A percentile compares a stretch with the other conserved stretches of the same genome.
Conservation (phyloP, 1,140 invertebrate genomes). For the Drosophila azteca region DNA sequence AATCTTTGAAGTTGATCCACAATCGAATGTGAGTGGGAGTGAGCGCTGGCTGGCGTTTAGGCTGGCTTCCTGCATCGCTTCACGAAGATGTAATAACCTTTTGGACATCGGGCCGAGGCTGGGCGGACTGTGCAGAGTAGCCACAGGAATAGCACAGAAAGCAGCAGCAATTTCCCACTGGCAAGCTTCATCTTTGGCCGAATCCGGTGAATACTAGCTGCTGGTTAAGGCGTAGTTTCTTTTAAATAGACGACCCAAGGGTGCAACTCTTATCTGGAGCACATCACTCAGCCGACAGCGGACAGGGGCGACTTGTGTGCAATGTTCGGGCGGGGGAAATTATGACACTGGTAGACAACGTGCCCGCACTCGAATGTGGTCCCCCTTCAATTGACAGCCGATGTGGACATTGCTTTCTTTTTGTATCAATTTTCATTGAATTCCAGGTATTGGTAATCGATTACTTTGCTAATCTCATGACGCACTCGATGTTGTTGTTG, state of each 20-base stretch:
- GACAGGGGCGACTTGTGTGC: too few species aligned
- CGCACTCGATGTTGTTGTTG: not conserved
- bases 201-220: slow-evolving; percentile 20
- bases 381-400: too few species aligned
- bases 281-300: too few species aligned
- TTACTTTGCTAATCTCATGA: not conserved
- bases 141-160: not conserved
- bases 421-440: not conserved
- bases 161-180: not conserved
- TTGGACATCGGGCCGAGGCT: not conserved
- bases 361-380: too few species aligned
- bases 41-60: not conserved
- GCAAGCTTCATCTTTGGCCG: slow-evolving; percentile 13
- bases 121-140: not conserved
- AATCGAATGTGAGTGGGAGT: too few species aligned
- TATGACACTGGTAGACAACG: too few species aligned
- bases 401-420: not conserved
- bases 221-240: not conserved
- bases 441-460: not conserved
- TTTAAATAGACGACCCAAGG: slow-evolving; percentile 16
- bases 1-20: not conserved
- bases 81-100: slow-evolving; percentile 2
- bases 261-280: not conserved
- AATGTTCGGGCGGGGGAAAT: too few species aligned
- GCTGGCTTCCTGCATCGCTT: slow-evolving; percentile 17